Percentiles rank a stretch among this genome's conserved stretches.
phyloP scores from a whole-genome alignment of 2,888 invertebrate genomes.

The Ormyrus nitidulus region DNA sequence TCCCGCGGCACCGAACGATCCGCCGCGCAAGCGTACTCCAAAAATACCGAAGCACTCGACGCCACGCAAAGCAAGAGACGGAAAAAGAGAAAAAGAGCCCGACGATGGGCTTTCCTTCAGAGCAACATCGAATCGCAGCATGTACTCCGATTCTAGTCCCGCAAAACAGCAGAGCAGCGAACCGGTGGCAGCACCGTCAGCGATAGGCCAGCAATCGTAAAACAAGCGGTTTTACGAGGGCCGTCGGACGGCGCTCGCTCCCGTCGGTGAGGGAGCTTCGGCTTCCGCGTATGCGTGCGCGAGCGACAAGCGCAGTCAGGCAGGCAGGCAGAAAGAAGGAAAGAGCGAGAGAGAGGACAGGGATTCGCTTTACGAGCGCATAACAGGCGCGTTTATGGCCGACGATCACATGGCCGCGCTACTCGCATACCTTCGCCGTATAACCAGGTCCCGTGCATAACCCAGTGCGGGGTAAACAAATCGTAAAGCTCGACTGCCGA shows the following conservation, averaged over 20 bases:
- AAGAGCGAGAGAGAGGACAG: constrained; percentile 59
- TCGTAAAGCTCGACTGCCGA: constrained; percentile 71
- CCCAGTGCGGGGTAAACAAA: constrained; percentile 75
- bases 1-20: too few species aligned
- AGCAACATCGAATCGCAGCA: too few species aligned
- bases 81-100: too few species aligned
- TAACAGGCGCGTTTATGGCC: constrained; percentile 75
- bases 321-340: constrained; percentile 46
- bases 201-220: constrained; percentile 74
- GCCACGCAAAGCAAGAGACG: too few species aligned
- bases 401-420: constrained; percentile 72
- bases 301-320: constrained; percentile 34
- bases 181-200: constrained; percentile 67
- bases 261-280: constrained; percentile 43
- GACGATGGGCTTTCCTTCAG: too few species aligned
- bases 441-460: constrained; percentile 70
- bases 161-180: constrained; percentile 56
- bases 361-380: constrained; percentile 74
- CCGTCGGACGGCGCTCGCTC: constrained; percentile 54
- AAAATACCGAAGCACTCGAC: too few species aligned
- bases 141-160: too few species aligned
- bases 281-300: not conserved
- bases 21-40: too few species aligned
- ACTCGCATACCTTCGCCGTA: constrained; percentile 72
- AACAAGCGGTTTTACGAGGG: constrained; percentile 73